These are phyloP conservation scores for Calephelis virginiensis DNA, from an alignment of 1,140 invertebrate genomes.

Conservation along the genomic window DNA sequence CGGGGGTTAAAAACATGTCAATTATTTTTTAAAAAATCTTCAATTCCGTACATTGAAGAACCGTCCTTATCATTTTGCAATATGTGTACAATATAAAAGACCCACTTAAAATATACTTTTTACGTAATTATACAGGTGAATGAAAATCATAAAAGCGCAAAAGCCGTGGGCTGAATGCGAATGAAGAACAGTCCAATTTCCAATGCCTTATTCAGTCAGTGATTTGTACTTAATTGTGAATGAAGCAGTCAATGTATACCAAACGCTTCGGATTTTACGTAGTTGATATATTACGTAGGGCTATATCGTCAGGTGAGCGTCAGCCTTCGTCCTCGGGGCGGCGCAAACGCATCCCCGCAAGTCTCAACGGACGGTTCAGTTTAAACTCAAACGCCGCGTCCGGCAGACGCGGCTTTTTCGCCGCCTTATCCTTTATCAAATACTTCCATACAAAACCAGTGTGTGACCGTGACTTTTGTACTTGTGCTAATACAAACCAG, in stretches of 20 bases:
- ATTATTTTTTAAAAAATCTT: too few species aligned
- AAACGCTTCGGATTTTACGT: background rate
- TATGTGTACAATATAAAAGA: background rate
- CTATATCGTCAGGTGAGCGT: constrained; percentile 38
- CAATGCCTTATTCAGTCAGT: background rate
- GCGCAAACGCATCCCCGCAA: constrained; percentile 63
- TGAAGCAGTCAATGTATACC: constrained; percentile 10
- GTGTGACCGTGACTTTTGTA: constrained; percentile 58
- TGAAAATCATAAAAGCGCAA: constrained; percentile 41
- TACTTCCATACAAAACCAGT: constrained; percentile 36
- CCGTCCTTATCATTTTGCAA: background rate
- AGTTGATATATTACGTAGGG: background rate
- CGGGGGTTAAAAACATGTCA: too few species aligned
- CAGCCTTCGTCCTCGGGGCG: constrained; percentile 58
- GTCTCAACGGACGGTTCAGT: constrained; percentile 48
- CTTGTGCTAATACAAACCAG: constrained; percentile 45
- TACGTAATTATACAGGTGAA: constrained; percentile 37
- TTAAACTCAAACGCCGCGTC: constrained; percentile 68
- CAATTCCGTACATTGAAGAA: background rate
- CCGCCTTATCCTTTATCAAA: constrained; percentile 30
- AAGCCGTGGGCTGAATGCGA: constrained; percentile 37
- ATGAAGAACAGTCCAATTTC: background rate
- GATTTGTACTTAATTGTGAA: background rate
- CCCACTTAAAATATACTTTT: constrained; percentile 22
- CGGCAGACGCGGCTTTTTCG: constrained; percentile 64